Evolutionary conservation across 2,797 vertebrate genomes (phyloP), one percentile per base, ranked within the genome.

Genomic region (Chanos chanos): DNA sequence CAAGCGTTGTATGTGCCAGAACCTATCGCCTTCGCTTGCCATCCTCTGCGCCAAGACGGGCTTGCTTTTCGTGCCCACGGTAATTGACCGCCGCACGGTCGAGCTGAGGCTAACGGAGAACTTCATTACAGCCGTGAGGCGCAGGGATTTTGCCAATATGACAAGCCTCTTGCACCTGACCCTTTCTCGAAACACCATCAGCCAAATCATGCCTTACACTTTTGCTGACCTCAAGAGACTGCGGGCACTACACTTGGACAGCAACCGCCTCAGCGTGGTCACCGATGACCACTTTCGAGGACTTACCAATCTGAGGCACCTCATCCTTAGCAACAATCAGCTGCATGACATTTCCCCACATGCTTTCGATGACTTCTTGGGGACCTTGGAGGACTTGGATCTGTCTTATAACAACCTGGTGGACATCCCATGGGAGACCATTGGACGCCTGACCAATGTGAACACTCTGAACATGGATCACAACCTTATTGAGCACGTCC

Each of bases 381-480:
- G 92, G 80, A 94, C 92, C 0, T 81, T 95, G 7, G 94, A 96
- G 77, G 94, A 95, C 65, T 56, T 96, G 31, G 93, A 96, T 41
- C 81, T 96, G 53, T 94, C 92, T 61, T 96, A 94, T 77, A 96
- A 96, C 83, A 96, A 95, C 81, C 83, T 96, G 47, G 89, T 88
- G 66, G 84, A 91, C 30, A 87, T 96, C 43, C 93, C 92, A 1
- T 96, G 94, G 94, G 91, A 95, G 19, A 93, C 93, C 16, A 67
- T 96, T 22, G 85, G 86, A 44, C 79, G 89, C 62, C 86, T 96
- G 58, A 85, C 85, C 71, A 94, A 91, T 7, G 93, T 96, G 66
- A 94, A 96, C 76, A 93, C 91, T 0, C 79, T 96, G 39, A 92
- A 91, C 51, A 87, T 96, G 5, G 94, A 96, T 80, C 94, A 96